These are phyloP conservation scores for Amorpha juglandis DNA, from an alignment of 2,888 invertebrate genomes.

Conservation along the genomic window DNA sequence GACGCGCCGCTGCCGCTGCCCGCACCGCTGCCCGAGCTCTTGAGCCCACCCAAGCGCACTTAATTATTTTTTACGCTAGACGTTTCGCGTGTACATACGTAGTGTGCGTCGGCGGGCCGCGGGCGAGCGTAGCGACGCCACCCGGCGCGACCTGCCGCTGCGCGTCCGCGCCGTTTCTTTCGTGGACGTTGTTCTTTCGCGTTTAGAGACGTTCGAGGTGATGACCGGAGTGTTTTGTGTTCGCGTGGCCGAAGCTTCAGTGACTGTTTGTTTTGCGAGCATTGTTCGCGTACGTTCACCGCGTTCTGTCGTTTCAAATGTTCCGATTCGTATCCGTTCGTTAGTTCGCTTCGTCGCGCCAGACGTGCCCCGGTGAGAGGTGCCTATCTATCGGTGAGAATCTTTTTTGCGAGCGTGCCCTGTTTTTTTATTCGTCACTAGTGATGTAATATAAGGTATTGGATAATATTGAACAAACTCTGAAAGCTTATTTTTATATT, in stretches of 20 bases:
- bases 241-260: conserved; percentile 79
- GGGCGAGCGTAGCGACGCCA: conserved; percentile 60
- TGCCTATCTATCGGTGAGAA: conserved; percentile 66
- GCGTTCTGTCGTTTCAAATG: conserved; percentile 66
- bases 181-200: conserved; percentile 66
- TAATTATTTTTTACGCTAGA: conserved; percentile 76
- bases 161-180: conserved; percentile 57
- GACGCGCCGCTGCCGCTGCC: conserved; percentile 79
- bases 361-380: conserved; percentile 62
- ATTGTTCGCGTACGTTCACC: conserved; percentile 69
- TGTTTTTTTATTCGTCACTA: conserved; percentile 76
- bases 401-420: conserved; percentile 72
- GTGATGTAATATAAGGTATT: conserved; percentile 77
- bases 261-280: conserved; percentile 80
- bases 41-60: conserved; percentile 80
- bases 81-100: conserved; percentile 61
- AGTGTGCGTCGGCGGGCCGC: conserved; percentile 57
- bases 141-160: conserved; percentile 51
- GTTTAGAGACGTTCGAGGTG: conserved; percentile 71
- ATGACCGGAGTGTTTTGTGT: conserved; percentile 76
- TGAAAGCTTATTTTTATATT: conserved; percentile 84
- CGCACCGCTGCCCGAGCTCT: conserved; percentile 81
- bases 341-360: conserved; percentile 55
- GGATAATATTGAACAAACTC: conserved; percentile 80
- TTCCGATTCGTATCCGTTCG: conserved; percentile 61